Evolutionary conservation across 1,140 invertebrate genomes (phyloP), one percentile per base, ranked within the genome.

Genomic region (Zaprionus vittiger): DNA sequence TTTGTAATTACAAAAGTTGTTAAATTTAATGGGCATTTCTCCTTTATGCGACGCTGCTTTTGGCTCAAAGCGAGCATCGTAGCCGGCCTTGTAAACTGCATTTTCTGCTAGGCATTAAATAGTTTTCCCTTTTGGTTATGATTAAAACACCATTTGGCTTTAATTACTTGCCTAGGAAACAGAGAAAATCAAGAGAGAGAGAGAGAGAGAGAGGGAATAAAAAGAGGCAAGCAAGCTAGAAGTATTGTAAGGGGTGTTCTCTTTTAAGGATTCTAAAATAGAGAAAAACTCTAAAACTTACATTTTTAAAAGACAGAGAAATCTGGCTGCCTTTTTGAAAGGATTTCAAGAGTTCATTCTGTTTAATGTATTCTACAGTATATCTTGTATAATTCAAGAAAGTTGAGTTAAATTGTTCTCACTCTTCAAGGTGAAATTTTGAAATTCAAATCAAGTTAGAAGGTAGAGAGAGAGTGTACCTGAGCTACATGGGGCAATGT

Each of bases 1-100:
- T 87, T 90, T 81, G 85, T 83, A 87, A 81, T 87, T 87, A 87
- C 84, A 64, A 73, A 81, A 77, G 85, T 66, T 90, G 79, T 89
- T 90, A 79, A 89, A 68, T 84, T 89, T 90, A 79, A 89, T 70
- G 75, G 64, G 65, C 63, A 47, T 47, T 1, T 12, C 37, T 44
- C 47, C 60, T 60, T 52, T 47, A 17, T 47, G 41, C n/a, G 15
- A 47, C 2, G n/a, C n/a, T 17, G 41, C n/a, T n/a, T 20, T 17
- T 17, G 28, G 20, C 38, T 26, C 31, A 20, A 41, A 20, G 37
- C 44, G 14, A 31, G 20, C n/a, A 9, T 28, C 26, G 26, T 28
- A 28, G 26, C 26, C 26, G 26, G 26, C 26, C 7, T 28, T 11
- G 31, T 11, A 6, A 41, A n/a, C 41, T 44, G 41, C 41, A 44